These are phyloP conservation scores for Parotocinclus haroldoi DNA, from an alignment of 2,797 vertebrate genomes.

Conservation along the genomic window DNA sequence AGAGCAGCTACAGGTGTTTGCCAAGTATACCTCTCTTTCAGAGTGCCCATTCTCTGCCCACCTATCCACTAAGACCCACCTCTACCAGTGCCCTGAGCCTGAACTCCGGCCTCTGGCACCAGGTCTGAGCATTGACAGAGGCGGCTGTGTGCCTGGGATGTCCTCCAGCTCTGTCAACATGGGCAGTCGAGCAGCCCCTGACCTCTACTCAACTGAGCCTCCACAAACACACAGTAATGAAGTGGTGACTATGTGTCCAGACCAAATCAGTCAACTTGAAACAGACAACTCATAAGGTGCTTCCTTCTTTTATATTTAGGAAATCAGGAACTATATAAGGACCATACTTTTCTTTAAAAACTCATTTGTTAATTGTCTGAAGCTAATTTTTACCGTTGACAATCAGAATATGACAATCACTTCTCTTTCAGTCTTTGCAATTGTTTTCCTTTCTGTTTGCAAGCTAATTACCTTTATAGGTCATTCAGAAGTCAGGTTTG, in stretches of 20 bases:
- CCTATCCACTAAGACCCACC: conserved; percentile 61
- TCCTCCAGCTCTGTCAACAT: conserved; percentile 6
- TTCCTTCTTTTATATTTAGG: conserved; percentile 14
- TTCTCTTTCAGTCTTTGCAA: conserved; percentile 1
- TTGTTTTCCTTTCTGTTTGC: conserved; percentile 10
- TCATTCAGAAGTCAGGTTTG: conserved; percentile 6
- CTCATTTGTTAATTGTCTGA: conserved; percentile 3
- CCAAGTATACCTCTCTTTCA: conserved; percentile 78
- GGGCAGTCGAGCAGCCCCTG: conserved; percentile 6
- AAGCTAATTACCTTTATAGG: not conserved
- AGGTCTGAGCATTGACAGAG: conserved; percentile 33
- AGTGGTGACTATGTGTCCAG: conserved; percentile 17
- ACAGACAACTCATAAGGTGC: conserved; percentile 34
- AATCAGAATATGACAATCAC: conserved; percentile 19
- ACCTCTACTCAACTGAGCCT: conserved; percentile 3
- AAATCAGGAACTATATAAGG: conserved; percentile 22
- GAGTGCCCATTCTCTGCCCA: conserved; percentile 85
- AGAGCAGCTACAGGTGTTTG: conserved; percentile 88
- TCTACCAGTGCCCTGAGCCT: conserved; percentile 39
- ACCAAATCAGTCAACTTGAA: conserved; percentile 25
- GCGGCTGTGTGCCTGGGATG: conserved; percentile 10
- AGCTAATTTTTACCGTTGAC: conserved; percentile 1
- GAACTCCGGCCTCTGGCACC: conserved; percentile 30
- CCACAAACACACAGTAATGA: not conserved
- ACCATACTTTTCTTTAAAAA: conserved; percentile 13